A percentile compares a stretch with the other conserved stretches of the same genome.
Evolutionary conservation across 2,888 invertebrate genomes (phyloP).

Genomic region (Eristalis arbustorum): DNA sequence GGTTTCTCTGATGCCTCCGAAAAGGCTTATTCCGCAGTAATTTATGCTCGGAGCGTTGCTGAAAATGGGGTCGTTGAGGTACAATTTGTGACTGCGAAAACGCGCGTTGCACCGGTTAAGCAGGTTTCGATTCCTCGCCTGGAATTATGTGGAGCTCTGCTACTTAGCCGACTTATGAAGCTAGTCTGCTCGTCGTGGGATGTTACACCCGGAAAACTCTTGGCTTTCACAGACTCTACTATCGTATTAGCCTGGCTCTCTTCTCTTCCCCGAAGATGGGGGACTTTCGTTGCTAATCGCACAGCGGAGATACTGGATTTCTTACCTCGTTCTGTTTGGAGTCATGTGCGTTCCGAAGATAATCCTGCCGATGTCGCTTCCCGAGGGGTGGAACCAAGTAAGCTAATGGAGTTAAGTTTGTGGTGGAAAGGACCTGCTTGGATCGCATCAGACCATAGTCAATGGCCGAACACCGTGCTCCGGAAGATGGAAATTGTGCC

Average conservation of each 20-base stretch:
- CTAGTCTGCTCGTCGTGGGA: background rate
- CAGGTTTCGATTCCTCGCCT: conserved; percentile 46
- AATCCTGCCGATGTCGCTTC: conserved; percentile 72
- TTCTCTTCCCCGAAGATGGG: conserved; percentile 65
- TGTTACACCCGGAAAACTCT: background rate
- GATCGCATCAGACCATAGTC: background rate
- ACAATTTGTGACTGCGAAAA: conserved; percentile 29
- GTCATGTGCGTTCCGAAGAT: conserved; percentile 59
- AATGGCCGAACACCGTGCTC: background rate
- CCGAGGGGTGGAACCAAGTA: conserved; percentile 54
- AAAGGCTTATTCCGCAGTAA: conserved; percentile 24
- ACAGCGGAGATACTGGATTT: conserved; percentile 61
- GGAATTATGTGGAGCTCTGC: conserved; percentile 64
- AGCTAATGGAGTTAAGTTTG: conserved; percentile 42
- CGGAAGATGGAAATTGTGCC: background rate
- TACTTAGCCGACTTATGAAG: conserved; percentile 14
- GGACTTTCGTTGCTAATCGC: conserved; percentile 71
- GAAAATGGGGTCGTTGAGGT: background rate
- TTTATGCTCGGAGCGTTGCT: conserved; percentile 28
- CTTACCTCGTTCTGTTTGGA: conserved; percentile 51
- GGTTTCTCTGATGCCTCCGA: conserved; percentile 31
- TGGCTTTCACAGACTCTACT: conserved; percentile 51
- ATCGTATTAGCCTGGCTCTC: conserved; percentile 70
- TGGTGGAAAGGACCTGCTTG: conserved; percentile 72
- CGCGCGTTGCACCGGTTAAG: conserved; percentile 55